Base-by-base conservation (phyloP, 2,888 invertebrate genomes). In the Drosophila ustulata region DNA sequence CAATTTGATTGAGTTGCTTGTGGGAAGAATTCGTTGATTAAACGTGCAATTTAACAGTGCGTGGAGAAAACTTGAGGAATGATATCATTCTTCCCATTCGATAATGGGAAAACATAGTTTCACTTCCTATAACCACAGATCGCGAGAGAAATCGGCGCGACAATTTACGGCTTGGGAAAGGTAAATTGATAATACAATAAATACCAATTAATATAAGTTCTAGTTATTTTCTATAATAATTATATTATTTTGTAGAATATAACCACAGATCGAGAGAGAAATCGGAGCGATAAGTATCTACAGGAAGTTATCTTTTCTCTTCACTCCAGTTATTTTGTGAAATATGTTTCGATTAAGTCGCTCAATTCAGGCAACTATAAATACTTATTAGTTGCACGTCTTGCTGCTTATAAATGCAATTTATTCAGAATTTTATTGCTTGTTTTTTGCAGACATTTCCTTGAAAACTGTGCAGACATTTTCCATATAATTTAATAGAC, bases 1-100 rank as follows among this genome's bases (percentile, higher is more conserved):
- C 68, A 57, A 66, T 62, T 76, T 63, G 67, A 67, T 75, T 75
- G 73, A 67, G 77, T 59, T 62, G 68, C 51, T 62, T 37, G 61
- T 75, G 57, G 57, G 7, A 62, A 65, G 76, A 56, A 66, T 72
- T 61, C 41, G 50, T 55, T 64, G 77, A 71, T 71, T 76, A 66
- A 76, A 52, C 49, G 52, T n/a, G 50, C 41, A 34, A n/a, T 37
- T 52, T n/a, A 9, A 23, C 50, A 56, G 59, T 58, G 50, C 53
- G 30, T 1, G 32, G 49, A 45, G 34, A 7, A 37, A 58, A 50
- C 9, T 32, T 45, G 11, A 26, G 28, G 39, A 41, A 50, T n/a
- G n/a, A n/a, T n/a, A n/a, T n/a, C n/a, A n/a, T n/a, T n/a, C n/a
- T 66, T 9, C 13, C 28, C 6, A 25, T 37, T n/a, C n/a, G 25